A percentile compares a stretch with the other conserved stretches of the same genome.
phyloP scores from a whole-genome alignment of 2,113 vertebrate species.

The Chaenogobius annularis region DNA sequence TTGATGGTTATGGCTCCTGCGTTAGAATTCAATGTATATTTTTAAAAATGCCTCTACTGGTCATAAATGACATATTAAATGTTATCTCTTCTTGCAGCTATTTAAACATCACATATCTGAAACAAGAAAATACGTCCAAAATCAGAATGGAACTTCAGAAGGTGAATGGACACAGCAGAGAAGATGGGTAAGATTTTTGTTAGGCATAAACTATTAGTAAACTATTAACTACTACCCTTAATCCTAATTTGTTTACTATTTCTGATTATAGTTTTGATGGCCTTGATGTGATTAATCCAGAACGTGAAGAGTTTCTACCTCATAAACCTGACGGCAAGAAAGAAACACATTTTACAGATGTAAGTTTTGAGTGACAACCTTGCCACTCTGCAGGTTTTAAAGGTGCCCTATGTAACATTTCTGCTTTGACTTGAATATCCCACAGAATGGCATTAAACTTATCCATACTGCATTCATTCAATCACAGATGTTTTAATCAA shows the following conservation, averaged over 20 bases:
- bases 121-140: neutral
- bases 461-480: too few species aligned
- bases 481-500: too few species aligned
- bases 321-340: constrained; percentile 57
- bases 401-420: neutral
- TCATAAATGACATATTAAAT: neutral
- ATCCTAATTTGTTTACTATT: neutral
- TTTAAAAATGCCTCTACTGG: neutral
- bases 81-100: neutral
- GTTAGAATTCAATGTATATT: neutral
- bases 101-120: neutral
- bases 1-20: neutral
- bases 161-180: constrained; percentile 68
- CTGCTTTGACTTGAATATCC: too few species aligned
- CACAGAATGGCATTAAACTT: too few species aligned
- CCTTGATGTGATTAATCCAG: constrained; percentile 54
- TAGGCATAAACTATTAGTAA: neutral
- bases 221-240: neutral
- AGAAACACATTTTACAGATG: constrained; percentile 73
- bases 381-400: neutral
- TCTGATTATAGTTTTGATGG: constrained; percentile 65
- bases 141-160: constrained; percentile 74
- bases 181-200: constrained; percentile 65
- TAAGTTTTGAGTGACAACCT: constrained; percentile 44
- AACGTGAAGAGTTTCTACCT: constrained; percentile 69